Percentiles rank a stretch among this genome's conserved stretches.
Evolutionary conservation across 2,797 vertebrate species (phyloP).

Genomic region (Gobionotothen gibberifrons): DNA sequence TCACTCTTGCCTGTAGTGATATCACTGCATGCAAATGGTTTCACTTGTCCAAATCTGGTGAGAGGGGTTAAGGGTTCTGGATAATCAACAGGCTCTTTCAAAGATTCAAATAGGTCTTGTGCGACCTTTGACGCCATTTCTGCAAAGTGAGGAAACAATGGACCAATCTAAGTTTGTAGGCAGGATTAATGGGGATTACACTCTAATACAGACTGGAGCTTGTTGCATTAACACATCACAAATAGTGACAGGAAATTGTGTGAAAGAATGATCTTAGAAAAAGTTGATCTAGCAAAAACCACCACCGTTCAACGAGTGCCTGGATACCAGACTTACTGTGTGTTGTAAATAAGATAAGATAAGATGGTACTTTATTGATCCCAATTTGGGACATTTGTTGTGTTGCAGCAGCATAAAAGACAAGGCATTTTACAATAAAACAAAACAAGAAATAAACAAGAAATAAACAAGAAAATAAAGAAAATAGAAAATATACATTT

Average conservation of each 20-base stretch:
- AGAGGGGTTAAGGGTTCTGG: neutral
- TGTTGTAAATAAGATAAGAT: neutral
- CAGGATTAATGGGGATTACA: slow-evolving; percentile 12
- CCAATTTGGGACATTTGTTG: too few relatives aligned
- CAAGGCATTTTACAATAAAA: too few relatives aligned
- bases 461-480: too few relatives aligned
- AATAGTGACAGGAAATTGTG: neutral
- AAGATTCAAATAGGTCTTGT: neutral
- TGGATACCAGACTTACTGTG: neutral
- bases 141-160: neutral
- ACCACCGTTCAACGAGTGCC: neutral
- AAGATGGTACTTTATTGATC: too few relatives aligned
- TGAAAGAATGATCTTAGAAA: neutral
- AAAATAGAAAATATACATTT: too few relatives aligned
- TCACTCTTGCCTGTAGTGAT: neutral
- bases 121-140: neutral
- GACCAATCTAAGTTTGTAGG: neutral
- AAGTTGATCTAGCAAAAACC: neutral
- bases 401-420: too few relatives aligned
- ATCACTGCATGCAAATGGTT: neutral
- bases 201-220: slow-evolving; percentile 1
- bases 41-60: neutral
- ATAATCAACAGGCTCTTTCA: neutral
- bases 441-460: too few relatives aligned
- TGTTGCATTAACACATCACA: neutral